Evolutionary conservation across 2,888 invertebrate species (phyloP), one percentile per base, ranked within the genome.

Genomic region (Volucella bombylans): DNA sequence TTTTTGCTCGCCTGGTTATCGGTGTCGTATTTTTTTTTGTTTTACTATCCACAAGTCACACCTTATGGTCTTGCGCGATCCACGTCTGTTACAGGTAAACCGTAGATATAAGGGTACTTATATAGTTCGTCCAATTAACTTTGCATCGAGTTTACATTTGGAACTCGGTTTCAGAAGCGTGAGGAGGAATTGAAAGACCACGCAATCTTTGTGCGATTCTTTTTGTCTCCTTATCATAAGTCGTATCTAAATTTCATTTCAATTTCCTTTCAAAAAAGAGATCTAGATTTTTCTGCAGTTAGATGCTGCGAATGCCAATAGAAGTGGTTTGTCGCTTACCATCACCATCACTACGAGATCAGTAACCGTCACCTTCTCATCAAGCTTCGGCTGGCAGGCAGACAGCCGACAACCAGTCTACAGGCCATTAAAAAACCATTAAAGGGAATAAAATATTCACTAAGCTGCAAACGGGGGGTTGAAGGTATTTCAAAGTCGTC

Each of bases 61-160:
- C 83, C 83, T 85, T 69, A 73, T 79, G 52, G 79, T 52, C 65
- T 72, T 68, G 61, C 14, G 59, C 55, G 23, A 12, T 78, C 31
- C 55, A 64, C 55, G 52, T 43, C 80, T 54, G 74, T 76, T 76
- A 76, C 39, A 69, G 64, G 74, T 49, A 41, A 11, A 10, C 14
- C 62, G 54, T 41, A 67, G n/a, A n/a, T 10, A 61, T 57, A 8
- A 39, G 15, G n/a, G n/a, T 39, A 71, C 69, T 55, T 80, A 79
- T 83, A 83, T 83, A 79, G 83, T 76, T 85, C 76, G 83, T 74
- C 80, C 83, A 85, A 85, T 85, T 85, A 85, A 85, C 83, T 85
- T 85, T 80, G 83, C 80, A 85, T 85, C 76, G 76, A 80, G 80
- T 80, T 69, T 85, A 85, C 76, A 85, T 85, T 85, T 74, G 74